Evolutionary conservation across 2,888 invertebrate species (phyloP).

Genomic region (Caenorhabditis imperialis): DNA sequence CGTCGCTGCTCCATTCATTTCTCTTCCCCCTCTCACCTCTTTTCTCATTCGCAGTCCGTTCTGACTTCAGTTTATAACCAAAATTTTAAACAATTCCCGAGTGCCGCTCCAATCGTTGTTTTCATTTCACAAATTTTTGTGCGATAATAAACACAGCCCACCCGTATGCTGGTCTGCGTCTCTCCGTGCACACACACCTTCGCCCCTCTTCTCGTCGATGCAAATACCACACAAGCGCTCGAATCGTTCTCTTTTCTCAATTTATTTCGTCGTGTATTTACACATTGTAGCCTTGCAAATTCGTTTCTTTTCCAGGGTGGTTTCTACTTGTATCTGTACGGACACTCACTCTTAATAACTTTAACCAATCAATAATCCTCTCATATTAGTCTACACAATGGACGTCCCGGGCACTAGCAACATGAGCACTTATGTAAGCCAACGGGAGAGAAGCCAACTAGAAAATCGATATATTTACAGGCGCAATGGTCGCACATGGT

Average conservation of each 20-base stretch:
- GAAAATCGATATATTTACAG: constrained; percentile 20
- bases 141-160: background rate
- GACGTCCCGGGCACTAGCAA: constrained; percentile 28
- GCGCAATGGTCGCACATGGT: constrained; percentile 44
- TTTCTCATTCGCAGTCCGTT: too few relatives aligned
- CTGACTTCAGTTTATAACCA: too few relatives aligned
- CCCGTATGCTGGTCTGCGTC: constrained; percentile 18
- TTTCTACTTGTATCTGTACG: constrained; percentile 1
- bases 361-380: constrained; percentile 3
- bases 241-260: constrained; percentile 1
- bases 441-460: background rate
- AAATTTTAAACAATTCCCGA: too few relatives aligned
- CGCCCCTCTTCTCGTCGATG: background rate
- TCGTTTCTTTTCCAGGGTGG: background rate
- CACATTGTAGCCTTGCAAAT: background rate
- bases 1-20: too few relatives aligned
- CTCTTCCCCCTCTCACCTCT: too few relatives aligned
- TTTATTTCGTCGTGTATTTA: background rate
- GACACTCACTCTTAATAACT: too few relatives aligned
- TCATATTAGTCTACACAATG: constrained; percentile 10
- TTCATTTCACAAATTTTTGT: constrained; percentile 14
- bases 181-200: constrained; percentile 7
- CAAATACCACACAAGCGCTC: constrained; percentile 15
- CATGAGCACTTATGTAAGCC: constrained; percentile 8
- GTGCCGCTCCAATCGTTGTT: constrained; percentile 3